phyloP scores from a whole-genome alignment of 2,113 vertebrate species.

The Okapia johnstoni region DNA sequence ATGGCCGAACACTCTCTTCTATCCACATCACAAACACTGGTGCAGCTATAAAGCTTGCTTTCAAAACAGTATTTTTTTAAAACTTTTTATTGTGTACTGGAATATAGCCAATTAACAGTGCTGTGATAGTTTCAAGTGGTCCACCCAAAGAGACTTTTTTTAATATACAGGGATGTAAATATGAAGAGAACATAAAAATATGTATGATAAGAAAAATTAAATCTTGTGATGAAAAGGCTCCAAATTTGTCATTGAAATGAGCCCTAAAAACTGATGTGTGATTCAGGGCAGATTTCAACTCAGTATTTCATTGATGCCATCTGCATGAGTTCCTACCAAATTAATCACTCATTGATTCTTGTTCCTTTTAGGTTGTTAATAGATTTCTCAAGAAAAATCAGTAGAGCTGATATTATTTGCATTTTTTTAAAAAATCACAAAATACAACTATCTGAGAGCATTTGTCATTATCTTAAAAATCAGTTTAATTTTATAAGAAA shows the following conservation, averaged over 20 bases:
- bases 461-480: background rate
- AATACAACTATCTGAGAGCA: background rate
- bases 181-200: background rate
- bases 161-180: fast-evolving
- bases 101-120: background rate
- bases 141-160: background rate
- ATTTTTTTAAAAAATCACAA: background rate
- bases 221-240: background rate
- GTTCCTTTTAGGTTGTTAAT: background rate
- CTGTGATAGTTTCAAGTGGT: background rate
- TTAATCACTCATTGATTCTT: background rate
- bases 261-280: background rate
- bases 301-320: background rate
- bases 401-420: background rate
- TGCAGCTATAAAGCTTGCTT: background rate
- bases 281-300: background rate
- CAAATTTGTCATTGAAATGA: background rate
- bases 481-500: background rate
- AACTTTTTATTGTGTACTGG: background rate
- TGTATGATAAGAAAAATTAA: background rate
- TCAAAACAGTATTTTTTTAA: background rate
- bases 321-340: background rate
- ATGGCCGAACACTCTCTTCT: background rate
- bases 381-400: background rate
- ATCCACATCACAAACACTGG: fast-evolving